Evolutionary conservation across 1,140 invertebrate species (phyloP).

Genomic region (Nasonia longicornis): DNA sequence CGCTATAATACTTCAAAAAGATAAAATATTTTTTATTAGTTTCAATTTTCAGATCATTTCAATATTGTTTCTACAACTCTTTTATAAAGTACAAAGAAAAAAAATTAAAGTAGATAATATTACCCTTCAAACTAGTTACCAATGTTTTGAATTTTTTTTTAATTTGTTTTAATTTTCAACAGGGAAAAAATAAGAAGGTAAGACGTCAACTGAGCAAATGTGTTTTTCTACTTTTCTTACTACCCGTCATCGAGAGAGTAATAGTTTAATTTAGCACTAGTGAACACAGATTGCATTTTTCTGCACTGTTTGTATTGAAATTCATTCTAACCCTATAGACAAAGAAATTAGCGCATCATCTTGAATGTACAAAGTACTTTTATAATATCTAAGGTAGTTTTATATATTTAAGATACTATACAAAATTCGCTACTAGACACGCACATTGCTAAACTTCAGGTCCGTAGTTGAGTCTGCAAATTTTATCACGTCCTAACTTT

Average conservation of each 20-base stretch:
- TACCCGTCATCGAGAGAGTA: neutral
- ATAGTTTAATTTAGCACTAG: neutral
- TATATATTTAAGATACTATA: neutral
- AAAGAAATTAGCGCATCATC: neutral
- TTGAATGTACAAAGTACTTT: neutral
- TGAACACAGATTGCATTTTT: neutral
- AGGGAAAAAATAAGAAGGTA: constrained; percentile 17
- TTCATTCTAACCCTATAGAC: neutral
- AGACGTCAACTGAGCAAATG: neutral
- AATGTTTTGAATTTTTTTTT: constrained; percentile 4
- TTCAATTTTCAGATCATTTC: neutral
- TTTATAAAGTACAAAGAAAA: neutral
- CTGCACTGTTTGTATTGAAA: neutral
- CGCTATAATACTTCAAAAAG: neutral
- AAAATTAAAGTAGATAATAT: neutral
- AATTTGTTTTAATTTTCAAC: constrained; percentile 17
- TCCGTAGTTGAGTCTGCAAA: neutral
- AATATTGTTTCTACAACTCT: neutral
- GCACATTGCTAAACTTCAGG: neutral
- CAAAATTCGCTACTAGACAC: neutral
- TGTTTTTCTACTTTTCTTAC: neutral
- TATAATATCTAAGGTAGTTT: neutral
- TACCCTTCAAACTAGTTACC: neutral
- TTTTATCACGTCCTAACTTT: neutral
- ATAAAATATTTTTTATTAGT: neutral